Conservation (phyloP, 1,140 invertebrate species). For the Liolophura sinensis region DNA sequence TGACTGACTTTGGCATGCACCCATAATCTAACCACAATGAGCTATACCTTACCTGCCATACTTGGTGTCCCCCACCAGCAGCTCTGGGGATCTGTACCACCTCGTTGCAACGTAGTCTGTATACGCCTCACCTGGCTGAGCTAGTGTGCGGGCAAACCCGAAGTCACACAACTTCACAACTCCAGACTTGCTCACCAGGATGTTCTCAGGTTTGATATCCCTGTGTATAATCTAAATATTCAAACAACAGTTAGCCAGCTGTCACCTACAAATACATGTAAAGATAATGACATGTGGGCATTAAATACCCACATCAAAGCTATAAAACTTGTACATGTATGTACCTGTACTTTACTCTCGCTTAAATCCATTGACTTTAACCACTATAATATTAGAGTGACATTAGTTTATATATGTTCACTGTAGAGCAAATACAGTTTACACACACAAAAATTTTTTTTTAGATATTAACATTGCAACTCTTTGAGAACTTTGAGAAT, state of each 20-base stretch:
- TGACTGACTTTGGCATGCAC: no score
- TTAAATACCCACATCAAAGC: no score
- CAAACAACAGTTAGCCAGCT: conserved; percentile 27
- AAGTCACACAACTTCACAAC: conserved; percentile 89
- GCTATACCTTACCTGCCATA: conserved; percentile 52
- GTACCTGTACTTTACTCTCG: no score
- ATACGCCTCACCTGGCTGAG: conserved; percentile 88
- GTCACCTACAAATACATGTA: neutral
- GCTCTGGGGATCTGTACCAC: conserved; percentile 96
- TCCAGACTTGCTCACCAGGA: conserved; percentile 77
- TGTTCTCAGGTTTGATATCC: conserved; percentile 91
- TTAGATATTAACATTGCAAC: no score
- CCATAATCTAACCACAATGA: neutral
- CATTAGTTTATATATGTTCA: no score
- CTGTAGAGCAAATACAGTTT: no score
- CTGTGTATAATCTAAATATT: conserved; percentile 80
- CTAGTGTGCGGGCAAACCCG: conserved; percentile 74
- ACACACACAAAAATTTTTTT: no score
- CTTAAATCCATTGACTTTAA: no score
- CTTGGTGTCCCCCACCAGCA: conserved; percentile 75
- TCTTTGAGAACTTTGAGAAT: no score
- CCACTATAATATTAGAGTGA: no score
- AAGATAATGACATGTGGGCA: conserved; percentile 4
- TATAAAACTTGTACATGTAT: no score
- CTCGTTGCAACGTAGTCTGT: conserved; percentile 99